A percentile compares a stretch with the other conserved stretches of the same genome.
Evolutionary conservation across 2,888 invertebrate genomes (phyloP).

Genomic region (Tenthredo notha): DNA sequence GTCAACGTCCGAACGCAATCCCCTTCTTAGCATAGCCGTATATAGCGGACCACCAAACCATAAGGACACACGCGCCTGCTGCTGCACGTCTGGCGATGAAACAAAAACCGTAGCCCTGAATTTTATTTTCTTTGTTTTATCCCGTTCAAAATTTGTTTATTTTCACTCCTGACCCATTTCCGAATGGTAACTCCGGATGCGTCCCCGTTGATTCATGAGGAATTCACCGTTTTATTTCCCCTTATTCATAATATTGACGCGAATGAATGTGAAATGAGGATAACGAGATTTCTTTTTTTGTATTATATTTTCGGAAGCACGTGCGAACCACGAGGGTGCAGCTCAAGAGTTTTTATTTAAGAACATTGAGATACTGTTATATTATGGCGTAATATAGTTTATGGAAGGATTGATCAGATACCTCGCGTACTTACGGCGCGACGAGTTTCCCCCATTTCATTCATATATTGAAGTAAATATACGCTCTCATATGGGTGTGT

Average conservation of each 20-base stretch:
- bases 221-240: background rate
- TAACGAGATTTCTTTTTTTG: background rate
- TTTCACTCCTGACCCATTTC: background rate
- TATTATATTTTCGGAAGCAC: background rate
- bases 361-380: background rate
- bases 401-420: background rate
- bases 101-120: background rate
- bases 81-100: background rate
- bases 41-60: slow-evolving; percentile 27
- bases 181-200: background rate
- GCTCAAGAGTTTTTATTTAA: background rate
- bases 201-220: background rate
- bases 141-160: background rate
- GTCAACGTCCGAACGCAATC: slow-evolving; percentile 42
- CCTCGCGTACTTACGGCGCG: background rate
- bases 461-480: background rate
- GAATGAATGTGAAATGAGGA: background rate
- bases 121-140: background rate
- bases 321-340: background rate
- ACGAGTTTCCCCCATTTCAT: background rate
- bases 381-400: background rate
- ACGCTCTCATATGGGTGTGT: background rate
- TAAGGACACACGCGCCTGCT: slow-evolving; percentile 32
- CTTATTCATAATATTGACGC: background rate
- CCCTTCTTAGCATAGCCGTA: slow-evolving; percentile 1